Conservation (phyloP, 2,888 invertebrate species). For the Tetramorium bicarinatum region DNA sequence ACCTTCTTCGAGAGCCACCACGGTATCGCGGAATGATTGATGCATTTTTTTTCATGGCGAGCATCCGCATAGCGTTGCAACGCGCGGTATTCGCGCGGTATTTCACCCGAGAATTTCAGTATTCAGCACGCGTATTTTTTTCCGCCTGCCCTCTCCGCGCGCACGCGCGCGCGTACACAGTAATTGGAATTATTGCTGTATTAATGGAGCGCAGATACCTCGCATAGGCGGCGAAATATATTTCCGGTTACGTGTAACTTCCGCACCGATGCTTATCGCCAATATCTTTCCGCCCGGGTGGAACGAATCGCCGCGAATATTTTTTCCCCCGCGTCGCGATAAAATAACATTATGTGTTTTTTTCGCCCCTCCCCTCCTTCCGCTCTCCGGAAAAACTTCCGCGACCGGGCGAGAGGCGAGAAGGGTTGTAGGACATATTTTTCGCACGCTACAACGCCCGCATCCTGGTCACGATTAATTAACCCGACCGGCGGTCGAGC, state of each 20-base stretch:
- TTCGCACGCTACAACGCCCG: conserved; percentile 58
- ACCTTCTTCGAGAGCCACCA: neutral
- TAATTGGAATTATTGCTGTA: conserved; percentile 34
- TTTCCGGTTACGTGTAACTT: conserved; percentile 22
- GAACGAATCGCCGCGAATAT: conserved; percentile 48
- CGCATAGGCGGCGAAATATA: conserved; percentile 19
- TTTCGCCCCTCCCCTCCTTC: neutral
- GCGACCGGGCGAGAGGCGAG: neutral
- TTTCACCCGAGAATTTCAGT: conserved; percentile 15
- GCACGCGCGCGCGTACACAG: neutral
- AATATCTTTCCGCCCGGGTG: conserved; percentile 54
- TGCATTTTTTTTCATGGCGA: neutral
- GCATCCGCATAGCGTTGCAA: neutral
- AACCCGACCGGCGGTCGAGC: conserved; percentile 64
- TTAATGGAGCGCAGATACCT: conserved; percentile 27
- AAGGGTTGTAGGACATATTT: conserved; percentile 39
- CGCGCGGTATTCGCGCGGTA: neutral
- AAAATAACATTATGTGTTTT: conserved; percentile 23
- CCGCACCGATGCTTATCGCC: conserved; percentile 53
- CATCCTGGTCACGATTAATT: conserved; percentile 71
- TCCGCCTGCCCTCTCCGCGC: neutral
- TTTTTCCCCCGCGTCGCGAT: conserved; percentile 16
- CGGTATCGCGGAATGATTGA: neutral
- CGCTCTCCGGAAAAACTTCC: conserved; percentile 27
- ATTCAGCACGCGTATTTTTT: conserved; percentile 3